Base-by-base conservation (phyloP, 2,888 invertebrate genomes). In the Pandemis corylana region DNA sequence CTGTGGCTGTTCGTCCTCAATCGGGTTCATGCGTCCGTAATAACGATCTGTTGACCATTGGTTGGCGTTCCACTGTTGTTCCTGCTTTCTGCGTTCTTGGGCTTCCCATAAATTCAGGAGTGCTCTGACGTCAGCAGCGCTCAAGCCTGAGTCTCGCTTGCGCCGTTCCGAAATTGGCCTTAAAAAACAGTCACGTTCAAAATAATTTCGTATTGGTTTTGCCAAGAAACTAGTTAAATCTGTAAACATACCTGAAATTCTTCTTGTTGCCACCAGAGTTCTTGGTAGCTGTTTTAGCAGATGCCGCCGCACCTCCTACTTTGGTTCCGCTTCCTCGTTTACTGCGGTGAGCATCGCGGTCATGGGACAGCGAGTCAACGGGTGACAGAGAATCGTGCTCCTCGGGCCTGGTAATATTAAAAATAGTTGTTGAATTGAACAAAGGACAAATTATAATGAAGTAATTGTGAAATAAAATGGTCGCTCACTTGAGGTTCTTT, bases 71-170 rank as follows among this genome's bases (percentile, higher is more conserved):
- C 92, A 95, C 78, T 75, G 75, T 44, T 63, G 66, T 83, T 95
- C 87, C 76, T 94, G 94, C 80, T 94, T 95, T 76, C 95, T 94
- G 75, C 94, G 92, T 78, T 95, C 95, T 80, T 95, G 95, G 76
- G 95, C 95, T 84, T 96, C 96, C 95, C 96, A 96, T 56, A 96
- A 85, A 69, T 95, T 95, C 28, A 96, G 89, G 7, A 96, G 89
- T 66, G 96, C 95, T 71, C 96, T 89, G 41, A 96, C 95, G 80
- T 96, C 96, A 80, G 96, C 95, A 0, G 96, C 95, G 78, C 95
- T 95, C 62, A 96, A 89, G 56, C 95, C 95, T 53, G 95, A 94
- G 80, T 96, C 95, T 76, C 96, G 90, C 85, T 96, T 96, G 80
- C 95, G 94, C 70, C 96, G 94, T 78, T 94, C 93, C 68, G 92